A percentile compares a stretch with the other conserved stretches of the same genome.
Conservation (phyloP, 2,797 vertebrate species). For the Sebastes alutus region DNA sequence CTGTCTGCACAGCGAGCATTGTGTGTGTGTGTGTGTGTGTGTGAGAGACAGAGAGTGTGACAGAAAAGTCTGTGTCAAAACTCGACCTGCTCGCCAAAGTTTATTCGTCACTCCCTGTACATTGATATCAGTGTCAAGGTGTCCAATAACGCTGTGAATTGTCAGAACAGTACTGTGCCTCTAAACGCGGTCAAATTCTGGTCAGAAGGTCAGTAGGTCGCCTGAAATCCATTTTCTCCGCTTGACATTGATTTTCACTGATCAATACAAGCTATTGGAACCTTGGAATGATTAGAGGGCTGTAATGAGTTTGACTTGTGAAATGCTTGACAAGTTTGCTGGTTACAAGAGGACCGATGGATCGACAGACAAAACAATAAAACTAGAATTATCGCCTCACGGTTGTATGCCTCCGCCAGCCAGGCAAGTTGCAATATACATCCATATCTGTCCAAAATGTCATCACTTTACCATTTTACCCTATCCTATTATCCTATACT, state of each 20-base stretch:
- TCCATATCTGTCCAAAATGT: not conserved
- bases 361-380: not conserved
- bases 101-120: not conserved
- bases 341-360: not conserved
- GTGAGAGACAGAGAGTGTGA: not conserved
- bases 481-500: not conserved
- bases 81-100: not conserved
- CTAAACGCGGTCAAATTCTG: not conserved
- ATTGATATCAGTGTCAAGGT: not conserved
- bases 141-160: not conserved
- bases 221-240: constrained; percentile 12
- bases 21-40: not conserved
- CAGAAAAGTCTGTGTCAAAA: not conserved
- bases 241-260: constrained; percentile 42
- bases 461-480: not conserved
- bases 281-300: constrained; percentile 17
- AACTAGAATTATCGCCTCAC: not conserved
- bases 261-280: constrained; percentile 43
- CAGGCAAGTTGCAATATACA: not conserved
- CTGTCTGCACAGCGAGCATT: not conserved
- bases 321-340: not conserved
- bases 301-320: constrained; percentile 22
- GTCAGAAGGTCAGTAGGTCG: constrained; percentile 21
- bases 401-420: not conserved
- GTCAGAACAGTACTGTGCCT: not conserved